These are phyloP conservation scores for Macropis europaea DNA, from an alignment of 2,888 invertebrate species.

Conservation along the genomic window DNA sequence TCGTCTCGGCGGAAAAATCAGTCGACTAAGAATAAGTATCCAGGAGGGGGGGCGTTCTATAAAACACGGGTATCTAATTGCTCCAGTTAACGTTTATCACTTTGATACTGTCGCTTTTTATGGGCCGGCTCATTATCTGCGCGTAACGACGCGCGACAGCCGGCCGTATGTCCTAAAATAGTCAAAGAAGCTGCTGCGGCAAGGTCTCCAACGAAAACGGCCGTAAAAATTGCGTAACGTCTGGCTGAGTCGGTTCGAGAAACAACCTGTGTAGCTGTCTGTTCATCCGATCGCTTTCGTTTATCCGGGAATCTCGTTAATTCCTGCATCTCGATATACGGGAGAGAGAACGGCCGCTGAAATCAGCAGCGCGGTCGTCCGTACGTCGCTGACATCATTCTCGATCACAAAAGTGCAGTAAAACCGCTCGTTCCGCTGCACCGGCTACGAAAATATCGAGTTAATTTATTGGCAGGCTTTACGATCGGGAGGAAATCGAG, in stretches of 20 bases:
- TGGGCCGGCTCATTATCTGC: slow-evolving; percentile 44
- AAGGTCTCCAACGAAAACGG: slow-evolving; percentile 53
- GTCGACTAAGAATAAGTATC: slow-evolving; percentile 15
- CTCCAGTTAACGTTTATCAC: slow-evolving; percentile 44
- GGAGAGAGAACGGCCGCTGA: background rate
- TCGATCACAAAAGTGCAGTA: slow-evolving; percentile 30
- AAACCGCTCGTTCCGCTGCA: slow-evolving; percentile 23
- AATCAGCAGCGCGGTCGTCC: background rate
- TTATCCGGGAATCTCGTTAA: background rate
- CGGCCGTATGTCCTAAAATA: slow-evolving; percentile 51
- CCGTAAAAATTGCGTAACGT: slow-evolving; percentile 47
- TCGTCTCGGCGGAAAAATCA: too few relatives aligned
- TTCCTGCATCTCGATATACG: too few relatives aligned
- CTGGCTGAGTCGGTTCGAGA: background rate
- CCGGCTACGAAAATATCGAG: slow-evolving; percentile 34
- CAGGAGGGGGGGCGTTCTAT: background rate
- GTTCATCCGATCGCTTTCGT: background rate
- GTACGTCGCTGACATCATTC: slow-evolving; percentile 25
- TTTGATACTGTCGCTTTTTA: slow-evolving; percentile 37
- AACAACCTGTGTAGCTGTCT: too few relatives aligned
- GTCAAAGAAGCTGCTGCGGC: slow-evolving; percentile 35
- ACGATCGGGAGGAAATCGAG: slow-evolving; percentile 11
- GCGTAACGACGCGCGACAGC: slow-evolving; percentile 13
- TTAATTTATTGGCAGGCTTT: slow-evolving; percentile 46
- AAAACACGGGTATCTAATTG: slow-evolving; percentile 35